A percentile compares a stretch with the other conserved stretches of the same genome.
These are phyloP conservation scores for Neodiprion virginianus DNA, from an alignment of 1,140 invertebrate species.

Conservation along the genomic window DNA sequence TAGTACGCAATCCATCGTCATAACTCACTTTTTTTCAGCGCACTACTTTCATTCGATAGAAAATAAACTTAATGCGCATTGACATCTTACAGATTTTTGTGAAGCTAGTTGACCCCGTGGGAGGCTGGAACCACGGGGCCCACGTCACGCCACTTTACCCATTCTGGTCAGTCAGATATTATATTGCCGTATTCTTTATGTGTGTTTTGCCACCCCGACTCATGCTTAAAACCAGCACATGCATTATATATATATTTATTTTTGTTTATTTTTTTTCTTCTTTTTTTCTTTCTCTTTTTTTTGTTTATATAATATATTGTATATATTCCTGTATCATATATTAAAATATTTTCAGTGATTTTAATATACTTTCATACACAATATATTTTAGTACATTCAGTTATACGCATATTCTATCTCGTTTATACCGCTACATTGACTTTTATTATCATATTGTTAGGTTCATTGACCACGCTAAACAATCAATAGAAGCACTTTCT, in stretches of 20 bases:
- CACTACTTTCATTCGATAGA: not conserved
- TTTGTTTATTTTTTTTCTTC: not conserved
- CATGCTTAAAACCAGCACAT: not conserved
- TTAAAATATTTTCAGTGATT: slow-evolving; percentile 3
- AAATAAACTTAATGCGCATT: not conserved
- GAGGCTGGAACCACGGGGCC: slow-evolving; percentile 26
- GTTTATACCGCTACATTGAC: slow-evolving; percentile 12
- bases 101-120: slow-evolving; percentile 15
- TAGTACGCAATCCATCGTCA: not conserved
- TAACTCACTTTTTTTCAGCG: not conserved
- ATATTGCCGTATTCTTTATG: not conserved
- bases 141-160: not conserved
- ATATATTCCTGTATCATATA: slow-evolving; percentile 5
- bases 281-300: not conserved
- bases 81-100: not conserved
- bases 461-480: not conserved
- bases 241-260: not conserved
- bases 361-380: slow-evolving; percentile 16
- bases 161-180: slow-evolving; percentile 11
- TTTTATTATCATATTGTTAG: slow-evolving; percentile 14
- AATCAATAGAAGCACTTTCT: not conserved
- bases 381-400: slow-evolving; percentile 18
- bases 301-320: slow-evolving; percentile 1
- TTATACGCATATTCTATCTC: slow-evolving; percentile 14
- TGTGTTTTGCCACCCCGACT: not conserved